A percentile compares a stretch with the other conserved stretches of the same genome.
Evolutionary conservation across 1,140 invertebrate genomes (phyloP).

Genomic region (Ericerus pela): DNA sequence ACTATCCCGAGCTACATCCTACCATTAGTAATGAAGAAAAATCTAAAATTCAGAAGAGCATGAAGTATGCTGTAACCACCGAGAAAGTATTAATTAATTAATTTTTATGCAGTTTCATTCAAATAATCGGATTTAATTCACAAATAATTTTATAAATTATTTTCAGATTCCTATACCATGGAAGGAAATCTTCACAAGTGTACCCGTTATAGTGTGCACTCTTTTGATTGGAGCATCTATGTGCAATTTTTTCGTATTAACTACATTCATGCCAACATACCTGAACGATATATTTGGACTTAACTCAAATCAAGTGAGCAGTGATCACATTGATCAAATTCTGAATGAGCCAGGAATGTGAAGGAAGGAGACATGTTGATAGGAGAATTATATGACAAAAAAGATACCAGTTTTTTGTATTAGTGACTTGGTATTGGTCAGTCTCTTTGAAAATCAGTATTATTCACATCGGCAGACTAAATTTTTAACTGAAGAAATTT

Average conservation of each 20-base stretch:
- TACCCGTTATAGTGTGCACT: slow-evolving; percentile 60
- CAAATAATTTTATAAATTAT: neutral
- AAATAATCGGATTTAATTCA: neutral
- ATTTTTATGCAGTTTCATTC: no score
- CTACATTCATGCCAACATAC: slow-evolving; percentile 72
- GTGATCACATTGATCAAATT: no score
- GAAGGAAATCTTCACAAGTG: slow-evolving; percentile 50
- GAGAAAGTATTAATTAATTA: neutral
- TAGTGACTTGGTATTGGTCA: no score
- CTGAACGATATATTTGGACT: slow-evolving; percentile 61
- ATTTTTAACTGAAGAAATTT: no score
- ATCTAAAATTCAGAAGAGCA: slow-evolving; percentile 36
- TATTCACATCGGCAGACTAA: no score
- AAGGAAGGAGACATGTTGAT: no score
- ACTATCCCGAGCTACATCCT: slow-evolving; percentile 60
- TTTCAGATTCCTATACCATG: no score
- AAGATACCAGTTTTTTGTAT: no score
- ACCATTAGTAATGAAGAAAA: slow-evolving; percentile 53
- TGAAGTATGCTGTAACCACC: neutral
- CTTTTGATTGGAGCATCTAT: slow-evolving; percentile 60
- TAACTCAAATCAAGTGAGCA: neutral
- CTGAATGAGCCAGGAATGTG: no score
- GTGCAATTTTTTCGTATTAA: slow-evolving; percentile 73
- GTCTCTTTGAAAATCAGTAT: no score
- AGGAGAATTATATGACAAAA: no score